Percentiles rank a stretch among this genome's conserved stretches.
phyloP scores from a whole-genome alignment of 1,140 invertebrate species.

The Carcinoscorpius rotundicauda region DNA sequence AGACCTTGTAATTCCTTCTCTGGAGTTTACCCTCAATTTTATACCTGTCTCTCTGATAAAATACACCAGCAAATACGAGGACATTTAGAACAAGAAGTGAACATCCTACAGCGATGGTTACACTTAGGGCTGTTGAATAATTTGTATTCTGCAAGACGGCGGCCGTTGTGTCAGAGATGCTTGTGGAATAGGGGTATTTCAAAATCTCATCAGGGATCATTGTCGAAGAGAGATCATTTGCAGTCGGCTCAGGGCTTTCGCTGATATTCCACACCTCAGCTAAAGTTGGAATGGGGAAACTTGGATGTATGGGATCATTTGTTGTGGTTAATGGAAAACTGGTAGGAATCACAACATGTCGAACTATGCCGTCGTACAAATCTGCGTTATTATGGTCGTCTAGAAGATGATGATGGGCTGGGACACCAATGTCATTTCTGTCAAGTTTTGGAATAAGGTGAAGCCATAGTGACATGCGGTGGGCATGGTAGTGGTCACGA shows the following conservation, averaged over 20 bases:
- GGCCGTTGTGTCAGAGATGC: slow-evolving; percentile 17
- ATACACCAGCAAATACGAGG: slow-evolving; percentile 80
- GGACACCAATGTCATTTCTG: slow-evolving; percentile 37
- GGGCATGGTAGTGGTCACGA: slow-evolving; percentile 87
- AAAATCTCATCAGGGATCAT: too few relatives aligned
- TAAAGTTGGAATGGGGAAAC: too few relatives aligned
- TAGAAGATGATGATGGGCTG: slow-evolving; percentile 64
- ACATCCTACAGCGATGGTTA: slow-evolving; percentile 83
- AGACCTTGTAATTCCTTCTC: slow-evolving; percentile 15
- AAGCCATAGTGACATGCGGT: slow-evolving; percentile 87
- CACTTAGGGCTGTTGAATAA: slow-evolving; percentile 77
- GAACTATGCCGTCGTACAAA: slow-evolving; percentile 36
- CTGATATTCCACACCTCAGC: too few relatives aligned
- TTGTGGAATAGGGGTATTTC: slow-evolving; percentile 2
- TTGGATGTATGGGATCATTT: too few relatives aligned
- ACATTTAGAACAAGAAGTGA: slow-evolving; percentile 78
- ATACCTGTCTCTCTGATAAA: slow-evolving; percentile 58
- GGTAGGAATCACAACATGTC: neutral
- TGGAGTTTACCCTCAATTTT: slow-evolving; percentile 8
- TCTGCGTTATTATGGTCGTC: slow-evolving; percentile 43
- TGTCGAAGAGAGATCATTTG: too few relatives aligned
- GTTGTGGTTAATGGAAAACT: too few relatives aligned
- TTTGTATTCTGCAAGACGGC: slow-evolving; percentile 45
- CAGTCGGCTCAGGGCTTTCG: too few relatives aligned
- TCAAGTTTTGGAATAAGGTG: slow-evolving; percentile 89